Percentiles rank a stretch among this genome's conserved stretches.
Conservation (phyloP, 1,140 invertebrate genomes). For the Drosophila jambulina region DNA sequence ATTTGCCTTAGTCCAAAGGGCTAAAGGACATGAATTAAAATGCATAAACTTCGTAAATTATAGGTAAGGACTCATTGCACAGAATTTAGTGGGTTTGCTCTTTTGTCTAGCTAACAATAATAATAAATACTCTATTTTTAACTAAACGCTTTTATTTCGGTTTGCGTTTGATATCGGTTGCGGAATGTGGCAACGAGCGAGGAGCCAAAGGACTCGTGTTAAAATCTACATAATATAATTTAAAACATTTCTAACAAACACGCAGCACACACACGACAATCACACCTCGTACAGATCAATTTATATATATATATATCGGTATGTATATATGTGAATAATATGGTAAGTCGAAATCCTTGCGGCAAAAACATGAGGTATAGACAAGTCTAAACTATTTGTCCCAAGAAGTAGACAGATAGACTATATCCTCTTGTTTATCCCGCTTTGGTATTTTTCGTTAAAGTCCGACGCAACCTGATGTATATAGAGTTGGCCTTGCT, state of each 20-base stretch:
- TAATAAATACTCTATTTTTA: slow-evolving; percentile 56
- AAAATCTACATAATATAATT: slow-evolving; percentile 57
- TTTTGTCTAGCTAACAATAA: slow-evolving; percentile 72
- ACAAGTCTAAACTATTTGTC: too few relatives aligned
- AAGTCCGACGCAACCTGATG: slow-evolving; percentile 3
- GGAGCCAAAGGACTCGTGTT: slow-evolving; percentile 30
- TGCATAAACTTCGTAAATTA: slow-evolving; percentile 32
- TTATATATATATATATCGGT: slow-evolving; percentile 43
- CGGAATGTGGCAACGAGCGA: slow-evolving; percentile 44
- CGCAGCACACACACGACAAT: slow-evolving; percentile 40
- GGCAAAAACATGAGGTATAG: neutral
- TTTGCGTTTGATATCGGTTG: slow-evolving; percentile 49
- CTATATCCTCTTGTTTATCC: too few relatives aligned
- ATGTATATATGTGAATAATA: slow-evolving; percentile 9
- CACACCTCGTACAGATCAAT: slow-evolving; percentile 40
- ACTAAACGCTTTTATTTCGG: slow-evolving; percentile 43
- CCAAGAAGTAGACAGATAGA: neutral
- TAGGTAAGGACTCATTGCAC: slow-evolving; percentile 60
- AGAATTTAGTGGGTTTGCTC: slow-evolving; percentile 46
- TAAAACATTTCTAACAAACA: slow-evolving; percentile 51
- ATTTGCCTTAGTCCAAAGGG: neutral
- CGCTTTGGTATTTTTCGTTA: neutral
- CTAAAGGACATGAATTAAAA: neutral
- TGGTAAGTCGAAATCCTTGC: neutral
- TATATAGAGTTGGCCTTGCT: slow-evolving; percentile 12